phyloP scores from a whole-genome alignment of 2,797 vertebrate species.

The Tokudaia muenninki region DNA sequence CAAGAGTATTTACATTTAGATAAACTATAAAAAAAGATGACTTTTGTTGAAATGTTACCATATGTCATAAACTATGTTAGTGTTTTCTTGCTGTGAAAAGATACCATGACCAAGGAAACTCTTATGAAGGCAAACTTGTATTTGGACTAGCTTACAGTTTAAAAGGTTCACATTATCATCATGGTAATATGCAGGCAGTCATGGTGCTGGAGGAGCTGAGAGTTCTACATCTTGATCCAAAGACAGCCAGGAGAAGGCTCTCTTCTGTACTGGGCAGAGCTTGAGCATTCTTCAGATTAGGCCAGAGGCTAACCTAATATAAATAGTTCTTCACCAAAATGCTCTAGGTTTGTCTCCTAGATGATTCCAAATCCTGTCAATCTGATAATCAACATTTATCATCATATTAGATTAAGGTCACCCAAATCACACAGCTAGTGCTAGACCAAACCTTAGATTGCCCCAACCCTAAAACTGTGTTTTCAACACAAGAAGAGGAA shows the following conservation, averaged over 20 bases:
- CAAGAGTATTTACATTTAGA: background rate
- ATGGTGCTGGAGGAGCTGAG: background rate
- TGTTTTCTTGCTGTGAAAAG: too few relatives aligned
- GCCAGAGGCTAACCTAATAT: background rate
- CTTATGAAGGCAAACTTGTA: background rate
- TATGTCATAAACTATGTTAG: background rate
- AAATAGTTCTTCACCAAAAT: background rate
- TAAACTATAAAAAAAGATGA: background rate
- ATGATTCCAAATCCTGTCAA: background rate
- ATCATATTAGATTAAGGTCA: background rate
- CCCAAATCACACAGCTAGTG: background rate
- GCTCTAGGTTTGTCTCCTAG: background rate
- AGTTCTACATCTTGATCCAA: background rate
- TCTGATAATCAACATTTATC: background rate
- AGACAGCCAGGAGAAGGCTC: background rate
- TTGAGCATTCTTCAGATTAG: too few relatives aligned
- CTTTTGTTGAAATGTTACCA: background rate
- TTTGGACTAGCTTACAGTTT: background rate
- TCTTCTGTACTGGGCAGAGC: background rate
- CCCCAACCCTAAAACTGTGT: background rate
- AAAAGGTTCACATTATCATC: background rate
- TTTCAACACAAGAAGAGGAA: background rate
- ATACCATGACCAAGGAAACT: background rate
- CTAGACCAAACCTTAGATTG: background rate
- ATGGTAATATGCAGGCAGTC: background rate